Percentiles rank a stretch among this genome's conserved stretches.
phyloP scores from a whole-genome alignment of 2,888 invertebrate genomes.

The Andrena camellia region DNA sequence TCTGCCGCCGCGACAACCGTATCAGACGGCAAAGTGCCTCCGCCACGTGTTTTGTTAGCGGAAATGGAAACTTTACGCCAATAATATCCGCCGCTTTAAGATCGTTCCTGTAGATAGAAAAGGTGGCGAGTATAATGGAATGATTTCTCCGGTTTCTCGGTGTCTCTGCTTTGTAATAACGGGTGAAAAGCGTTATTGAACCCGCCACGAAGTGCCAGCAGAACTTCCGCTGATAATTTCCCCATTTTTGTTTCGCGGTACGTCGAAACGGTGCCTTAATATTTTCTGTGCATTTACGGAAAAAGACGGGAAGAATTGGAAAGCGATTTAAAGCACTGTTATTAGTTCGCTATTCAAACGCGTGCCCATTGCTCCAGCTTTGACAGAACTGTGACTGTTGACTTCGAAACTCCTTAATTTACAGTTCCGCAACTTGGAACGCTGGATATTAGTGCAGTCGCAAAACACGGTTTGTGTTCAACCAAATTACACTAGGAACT shows the following conservation, averaged over 20 bases:
- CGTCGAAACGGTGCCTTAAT: not conserved
- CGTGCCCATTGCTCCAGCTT: not conserved
- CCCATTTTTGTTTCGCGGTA: not conserved
- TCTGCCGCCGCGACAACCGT: not conserved
- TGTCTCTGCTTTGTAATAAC: constrained; percentile 1
- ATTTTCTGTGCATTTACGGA: not conserved
- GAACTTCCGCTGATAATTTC: not conserved
- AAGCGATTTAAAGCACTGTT: not conserved
- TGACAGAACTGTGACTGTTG: constrained; percentile 13
- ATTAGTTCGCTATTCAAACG: constrained; percentile 6
- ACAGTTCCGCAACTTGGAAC: not conserved
- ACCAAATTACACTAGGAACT: not conserved
- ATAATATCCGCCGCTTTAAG: constrained; percentile 26
- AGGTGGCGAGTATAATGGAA: not conserved
- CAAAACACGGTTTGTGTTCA: no score
- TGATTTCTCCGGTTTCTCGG: not conserved
- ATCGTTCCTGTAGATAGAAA: constrained; percentile 15
- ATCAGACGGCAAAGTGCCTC: constrained; percentile 1
- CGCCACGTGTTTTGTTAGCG: not conserved
- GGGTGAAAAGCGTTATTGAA: not conserved
- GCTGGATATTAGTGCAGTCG: not conserved
- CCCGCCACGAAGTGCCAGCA: not conserved
- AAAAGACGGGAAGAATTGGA: not conserved
- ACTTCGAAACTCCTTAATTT: constrained; percentile 9
- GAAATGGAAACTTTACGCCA: constrained; percentile 31